Evolutionary conservation across 2,797 vertebrate species (phyloP), one percentile per base, ranked within the genome.

Genomic region (Chelon labrosus): DNA sequence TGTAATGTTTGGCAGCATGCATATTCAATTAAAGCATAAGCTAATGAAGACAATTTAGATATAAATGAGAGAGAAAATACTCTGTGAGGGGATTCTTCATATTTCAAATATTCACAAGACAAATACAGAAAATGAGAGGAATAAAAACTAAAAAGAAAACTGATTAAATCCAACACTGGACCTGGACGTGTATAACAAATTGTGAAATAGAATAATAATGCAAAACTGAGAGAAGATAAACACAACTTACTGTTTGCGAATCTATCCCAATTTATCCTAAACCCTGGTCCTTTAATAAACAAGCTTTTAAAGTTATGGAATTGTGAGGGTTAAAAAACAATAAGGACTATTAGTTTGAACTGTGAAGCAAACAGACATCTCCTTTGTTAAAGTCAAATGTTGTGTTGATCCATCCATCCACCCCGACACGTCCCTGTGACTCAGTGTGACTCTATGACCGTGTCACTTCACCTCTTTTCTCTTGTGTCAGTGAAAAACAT

Each of bases 1-100:
- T 31, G 41, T 72, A 14, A 70, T 38, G 39, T 61, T 70, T 63
- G 57, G 56, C 50, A 73, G 62, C 19, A 19, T 44, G 59, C 19
- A 19, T 44, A 11, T 55, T 59, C 52, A 62, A 25, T 60, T 49
- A 71, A 55, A 49, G 41, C 35, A 38, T 50, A 37, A n/a, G 20
- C 25, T 35, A 17, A 47, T 49, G 20, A 63, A 31, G 31, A 75
- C 12, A 54, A 70, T 76, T 65, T 64, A 16, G 62, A 47, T 52
- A n/a, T 49, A 14, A 39, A 51, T 7, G 35, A 63, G 47, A 38
- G 19, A 42, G 41, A 42, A 42, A 13, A 12, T 42, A 42, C 4
- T 12, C 13, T 42, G 4, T 42, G 4, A 13, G 41, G 41, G 41
- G 13, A 42, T 4, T 42, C 41, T 42, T 42, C 3, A 42, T 1